These are phyloP conservation scores for Trisateles emortualis DNA, from an alignment of 2,888 invertebrate species.

Conservation along the genomic window DNA sequence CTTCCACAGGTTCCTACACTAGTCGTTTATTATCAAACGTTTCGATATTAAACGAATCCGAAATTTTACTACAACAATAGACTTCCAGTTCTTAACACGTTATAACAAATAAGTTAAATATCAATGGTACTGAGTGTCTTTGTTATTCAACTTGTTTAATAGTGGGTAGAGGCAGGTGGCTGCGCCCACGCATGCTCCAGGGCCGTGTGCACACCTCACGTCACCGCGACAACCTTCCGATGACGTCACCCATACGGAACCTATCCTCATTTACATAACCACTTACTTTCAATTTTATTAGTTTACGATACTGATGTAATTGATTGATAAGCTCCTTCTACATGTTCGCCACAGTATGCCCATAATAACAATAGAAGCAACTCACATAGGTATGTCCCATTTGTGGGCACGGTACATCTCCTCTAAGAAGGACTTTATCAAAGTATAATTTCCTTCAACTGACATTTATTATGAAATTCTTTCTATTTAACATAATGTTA, in stretches of 20 bases:
- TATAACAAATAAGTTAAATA: background rate
- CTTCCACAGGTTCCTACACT: too few relatives aligned
- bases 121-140: conserved; percentile 7
- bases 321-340: too few relatives aligned
- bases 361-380: too few relatives aligned
- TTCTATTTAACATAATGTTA: background rate
- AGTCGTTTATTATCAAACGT: too few relatives aligned
- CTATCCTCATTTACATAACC: conserved; percentile 53
- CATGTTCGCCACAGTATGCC: too few relatives aligned
- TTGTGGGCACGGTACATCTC: too few relatives aligned
- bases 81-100: too few relatives aligned
- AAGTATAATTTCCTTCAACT: background rate
- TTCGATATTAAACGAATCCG: too few relatives aligned
- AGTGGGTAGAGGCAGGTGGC: conserved; percentile 77
- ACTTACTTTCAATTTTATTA: conserved; percentile 43
- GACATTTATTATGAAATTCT: background rate
- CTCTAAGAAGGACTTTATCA: background rate
- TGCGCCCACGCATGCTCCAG: conserved; percentile 72
- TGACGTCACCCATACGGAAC: conserved; percentile 62
- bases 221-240: conserved; percentile 74
- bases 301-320: too few relatives aligned
- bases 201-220: conserved; percentile 83
- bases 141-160: conserved; percentile 53
- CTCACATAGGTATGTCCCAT: too few relatives aligned
- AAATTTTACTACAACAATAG: background rate